Percentiles rank a stretch among this genome's conserved stretches.
These are phyloP conservation scores for Atherinomorus stipes DNA, from an alignment of 2,113 vertebrate species.

Conservation along the genomic window DNA sequence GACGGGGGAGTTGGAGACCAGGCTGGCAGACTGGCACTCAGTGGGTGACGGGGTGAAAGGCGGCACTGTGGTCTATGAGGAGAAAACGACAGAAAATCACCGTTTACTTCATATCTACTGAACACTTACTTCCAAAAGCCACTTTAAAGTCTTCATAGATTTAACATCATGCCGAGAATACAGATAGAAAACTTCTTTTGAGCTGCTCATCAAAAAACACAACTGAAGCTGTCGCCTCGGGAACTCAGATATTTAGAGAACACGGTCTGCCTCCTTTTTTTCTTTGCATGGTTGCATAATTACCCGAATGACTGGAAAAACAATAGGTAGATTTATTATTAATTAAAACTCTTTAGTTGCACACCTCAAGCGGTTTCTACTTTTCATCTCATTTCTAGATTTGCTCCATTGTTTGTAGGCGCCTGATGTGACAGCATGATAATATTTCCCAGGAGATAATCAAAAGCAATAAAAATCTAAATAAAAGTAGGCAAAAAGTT, in stretches of 20 bases:
- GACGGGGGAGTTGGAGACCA: slow-evolving; percentile 91
- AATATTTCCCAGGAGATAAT: background rate
- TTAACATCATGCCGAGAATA: too few species aligned
- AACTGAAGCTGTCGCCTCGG: too few species aligned
- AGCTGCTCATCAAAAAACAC: too few species aligned
- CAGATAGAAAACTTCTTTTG: too few species aligned
- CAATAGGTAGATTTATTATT: rapidly evolving
- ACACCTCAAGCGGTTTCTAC: background rate
- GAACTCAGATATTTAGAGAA: too few species aligned
- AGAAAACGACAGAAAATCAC: slow-evolving; percentile 8
- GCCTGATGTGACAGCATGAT: background rate
- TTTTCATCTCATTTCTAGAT: background rate
- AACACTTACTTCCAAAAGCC: background rate
- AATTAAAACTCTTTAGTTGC: background rate
- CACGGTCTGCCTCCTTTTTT: too few species aligned
- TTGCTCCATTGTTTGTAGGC: rapidly evolving
- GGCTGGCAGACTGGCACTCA: slow-evolving; percentile 91
- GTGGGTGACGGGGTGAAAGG: slow-evolving; percentile 95
- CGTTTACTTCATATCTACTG: background rate
- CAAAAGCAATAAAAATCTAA: background rate
- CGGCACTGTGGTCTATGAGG: slow-evolving; percentile 85
- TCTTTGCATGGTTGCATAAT: too few species aligned
- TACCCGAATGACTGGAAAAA: background rate
- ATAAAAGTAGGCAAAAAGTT: background rate
- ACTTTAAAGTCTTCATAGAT: too few species aligned